Evolutionary conservation across 2,888 invertebrate genomes (phyloP).

Genomic region (Phania funesta): DNA sequence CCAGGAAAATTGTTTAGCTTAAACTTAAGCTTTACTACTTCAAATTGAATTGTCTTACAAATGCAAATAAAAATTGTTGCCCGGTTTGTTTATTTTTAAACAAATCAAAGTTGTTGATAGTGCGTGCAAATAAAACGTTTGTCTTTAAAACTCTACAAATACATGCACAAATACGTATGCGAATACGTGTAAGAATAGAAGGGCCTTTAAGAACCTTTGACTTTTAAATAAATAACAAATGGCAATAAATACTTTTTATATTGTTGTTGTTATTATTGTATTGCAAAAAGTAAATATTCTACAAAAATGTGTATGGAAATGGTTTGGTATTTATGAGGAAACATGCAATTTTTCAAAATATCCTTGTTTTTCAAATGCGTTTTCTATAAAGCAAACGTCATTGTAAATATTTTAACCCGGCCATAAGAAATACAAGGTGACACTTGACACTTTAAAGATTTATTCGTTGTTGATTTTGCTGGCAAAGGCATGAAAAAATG

Average conservation of each 20-base stretch:
- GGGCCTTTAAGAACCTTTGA: not conserved
- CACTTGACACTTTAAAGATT: conserved; percentile 66
- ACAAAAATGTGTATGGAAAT: not conserved
- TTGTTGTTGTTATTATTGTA: conserved; percentile 50
- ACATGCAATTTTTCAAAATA: conserved; percentile 70
- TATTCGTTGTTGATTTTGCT: conserved; percentile 58
- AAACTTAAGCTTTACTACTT: not conserved
- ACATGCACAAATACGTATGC: not conserved
- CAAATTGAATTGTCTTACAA: not conserved
- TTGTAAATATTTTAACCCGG: conserved; percentile 35
- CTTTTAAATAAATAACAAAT: conserved; percentile 40
- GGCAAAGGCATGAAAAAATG: conserved; percentile 20
- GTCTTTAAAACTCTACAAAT: conserved; percentile 45
- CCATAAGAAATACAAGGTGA: conserved; percentile 58
- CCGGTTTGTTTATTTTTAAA: not conserved
- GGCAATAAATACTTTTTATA: conserved; percentile 56
- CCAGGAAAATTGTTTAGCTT: not conserved
- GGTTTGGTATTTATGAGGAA: conserved; percentile 62
- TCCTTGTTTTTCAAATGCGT: conserved; percentile 55
- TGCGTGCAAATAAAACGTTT: conserved; percentile 66
- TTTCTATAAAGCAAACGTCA: conserved; percentile 48
- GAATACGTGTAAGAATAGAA: no score
- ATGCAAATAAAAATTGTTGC: not conserved
- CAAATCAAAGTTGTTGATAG: conserved; percentile 46
- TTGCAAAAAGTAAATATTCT: not conserved